Conservation (phyloP, 92 coral and sea anemone genomes). For the Zoanthus solanderi region DNA sequence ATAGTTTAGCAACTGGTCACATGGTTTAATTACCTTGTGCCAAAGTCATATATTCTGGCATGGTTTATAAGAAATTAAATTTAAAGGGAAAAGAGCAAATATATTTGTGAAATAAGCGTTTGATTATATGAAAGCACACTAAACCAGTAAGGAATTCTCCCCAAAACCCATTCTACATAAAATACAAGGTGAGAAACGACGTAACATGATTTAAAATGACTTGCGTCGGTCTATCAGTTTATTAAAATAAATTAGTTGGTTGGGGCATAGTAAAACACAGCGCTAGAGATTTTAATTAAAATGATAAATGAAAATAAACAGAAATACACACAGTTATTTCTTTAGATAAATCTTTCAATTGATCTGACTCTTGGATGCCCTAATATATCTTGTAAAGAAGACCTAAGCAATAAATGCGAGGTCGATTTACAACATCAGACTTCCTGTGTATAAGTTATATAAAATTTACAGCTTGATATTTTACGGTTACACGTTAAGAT, state of each 20-base stretch:
- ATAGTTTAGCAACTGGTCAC: no score
- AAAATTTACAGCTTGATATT: no score
- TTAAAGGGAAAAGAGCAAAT: no score
- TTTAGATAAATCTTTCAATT: not conserved
- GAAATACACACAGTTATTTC: constrained; percentile 25
- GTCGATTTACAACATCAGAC: not conserved
- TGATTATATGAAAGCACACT: no score
- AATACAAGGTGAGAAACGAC: no score
- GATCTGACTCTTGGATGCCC: constrained; percentile 5
- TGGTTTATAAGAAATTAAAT: no score
- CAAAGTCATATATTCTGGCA: no score
- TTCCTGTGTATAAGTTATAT: not conserved
- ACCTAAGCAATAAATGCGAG: not conserved
- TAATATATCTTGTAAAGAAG: not conserved
- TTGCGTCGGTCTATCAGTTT: constrained; percentile 15
- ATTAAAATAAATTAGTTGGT: constrained; percentile 72
- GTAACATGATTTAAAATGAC: constrained; percentile 10
- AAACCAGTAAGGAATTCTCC: no score
- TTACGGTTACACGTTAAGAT: no score
- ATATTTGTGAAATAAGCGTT: no score
- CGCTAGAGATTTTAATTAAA: constrained; percentile 32
- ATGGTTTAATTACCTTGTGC: no score
- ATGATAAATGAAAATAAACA: constrained; percentile 20
- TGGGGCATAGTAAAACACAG: constrained; percentile 68
- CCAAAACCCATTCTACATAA: no score